Conservation (phyloP, 2,888 invertebrate genomes). For the Drosophila mulleri region DNA sequence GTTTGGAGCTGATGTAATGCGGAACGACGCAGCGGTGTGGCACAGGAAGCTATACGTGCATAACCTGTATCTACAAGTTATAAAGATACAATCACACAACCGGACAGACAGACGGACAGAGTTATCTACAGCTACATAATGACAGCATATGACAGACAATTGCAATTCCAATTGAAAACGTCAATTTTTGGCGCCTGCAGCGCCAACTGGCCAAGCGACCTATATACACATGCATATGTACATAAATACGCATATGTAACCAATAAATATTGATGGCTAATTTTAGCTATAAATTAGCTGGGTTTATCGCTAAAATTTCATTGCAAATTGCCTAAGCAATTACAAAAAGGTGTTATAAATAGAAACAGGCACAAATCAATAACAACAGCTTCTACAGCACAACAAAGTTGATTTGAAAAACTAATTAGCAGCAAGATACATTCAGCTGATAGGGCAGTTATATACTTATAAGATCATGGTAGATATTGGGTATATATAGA, state of each 20-base stretch:
- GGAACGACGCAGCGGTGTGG: conserved; percentile 17
- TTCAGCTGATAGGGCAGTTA: neutral
- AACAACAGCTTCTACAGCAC: conserved; percentile 2
- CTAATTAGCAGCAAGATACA: conserved; percentile 24
- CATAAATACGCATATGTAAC: neutral
- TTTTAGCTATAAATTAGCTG: conserved; percentile 11
- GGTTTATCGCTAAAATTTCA: conserved; percentile 1
- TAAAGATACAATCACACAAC: conserved; percentile 11
- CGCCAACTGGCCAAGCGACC: conserved; percentile 13
- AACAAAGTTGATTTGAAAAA: conserved; percentile 8
- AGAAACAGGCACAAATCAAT: conserved; percentile 4
- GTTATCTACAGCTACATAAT: conserved; percentile 4
- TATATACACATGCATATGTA: neutral
- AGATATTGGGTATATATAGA: too few relatives aligned
- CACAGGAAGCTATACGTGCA: conserved; percentile 31
- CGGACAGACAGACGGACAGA: neutral
- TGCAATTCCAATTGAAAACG: conserved; percentile 15
- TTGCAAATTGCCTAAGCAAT: conserved; percentile 13
- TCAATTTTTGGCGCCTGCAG: conserved; percentile 17
- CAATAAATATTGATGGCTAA: neutral
- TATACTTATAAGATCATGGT: neutral
- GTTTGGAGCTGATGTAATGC: conserved; percentile 39
- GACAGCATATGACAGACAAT: conserved; percentile 2
- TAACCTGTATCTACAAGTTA: conserved; percentile 31
- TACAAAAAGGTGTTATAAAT: conserved; percentile 18